A percentile compares a stretch with the other conserved stretches of the same genome.
Evolutionary conservation across 2,888 invertebrate species (phyloP).

Genomic region (Sesamia inferens): DNA sequence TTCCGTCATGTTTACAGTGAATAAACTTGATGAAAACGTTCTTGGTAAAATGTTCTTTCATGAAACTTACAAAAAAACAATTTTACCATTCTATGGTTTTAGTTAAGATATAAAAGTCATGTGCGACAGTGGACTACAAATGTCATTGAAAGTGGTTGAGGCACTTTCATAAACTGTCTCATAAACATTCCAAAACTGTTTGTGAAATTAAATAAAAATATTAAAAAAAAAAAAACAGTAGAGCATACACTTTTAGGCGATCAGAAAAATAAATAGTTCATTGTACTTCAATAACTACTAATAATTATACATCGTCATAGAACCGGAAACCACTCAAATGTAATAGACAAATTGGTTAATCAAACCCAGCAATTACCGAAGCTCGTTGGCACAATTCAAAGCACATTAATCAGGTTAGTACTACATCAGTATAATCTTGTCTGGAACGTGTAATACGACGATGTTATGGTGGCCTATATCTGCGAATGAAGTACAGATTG

Average conservation of each 20-base stretch:
- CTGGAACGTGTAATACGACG: slow-evolving; percentile 35
- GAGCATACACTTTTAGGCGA: not conserved
- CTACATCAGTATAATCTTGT: slow-evolving; percentile 55
- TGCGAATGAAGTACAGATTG: slow-evolving; percentile 17
- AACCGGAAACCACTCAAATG: slow-evolving; percentile 15
- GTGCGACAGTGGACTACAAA: not conserved
- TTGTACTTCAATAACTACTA: not conserved
- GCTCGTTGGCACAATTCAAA: slow-evolving; percentile 47
- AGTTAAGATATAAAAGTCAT: not conserved
- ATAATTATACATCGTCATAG: not conserved
- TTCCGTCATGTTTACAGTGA: no score
- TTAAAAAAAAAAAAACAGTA: not conserved
- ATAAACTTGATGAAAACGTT: no score
- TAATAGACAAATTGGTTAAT: slow-evolving; percentile 27
- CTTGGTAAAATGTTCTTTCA: no score
- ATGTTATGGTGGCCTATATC: slow-evolving; percentile 24
- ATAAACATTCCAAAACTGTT: no score
- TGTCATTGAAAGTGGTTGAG: not conserved
- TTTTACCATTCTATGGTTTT: not conserved
- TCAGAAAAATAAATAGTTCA: not conserved
- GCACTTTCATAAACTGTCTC: not conserved
- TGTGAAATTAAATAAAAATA: no score
- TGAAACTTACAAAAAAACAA: not conserved
- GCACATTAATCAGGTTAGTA: slow-evolving; percentile 49
- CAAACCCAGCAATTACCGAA: slow-evolving; percentile 33